A percentile compares a stretch with the other conserved stretches of the same genome.
phyloP scores from a whole-genome alignment of 2,888 invertebrate species.

The Pseudococcus jackbeardsleyi region DNA sequence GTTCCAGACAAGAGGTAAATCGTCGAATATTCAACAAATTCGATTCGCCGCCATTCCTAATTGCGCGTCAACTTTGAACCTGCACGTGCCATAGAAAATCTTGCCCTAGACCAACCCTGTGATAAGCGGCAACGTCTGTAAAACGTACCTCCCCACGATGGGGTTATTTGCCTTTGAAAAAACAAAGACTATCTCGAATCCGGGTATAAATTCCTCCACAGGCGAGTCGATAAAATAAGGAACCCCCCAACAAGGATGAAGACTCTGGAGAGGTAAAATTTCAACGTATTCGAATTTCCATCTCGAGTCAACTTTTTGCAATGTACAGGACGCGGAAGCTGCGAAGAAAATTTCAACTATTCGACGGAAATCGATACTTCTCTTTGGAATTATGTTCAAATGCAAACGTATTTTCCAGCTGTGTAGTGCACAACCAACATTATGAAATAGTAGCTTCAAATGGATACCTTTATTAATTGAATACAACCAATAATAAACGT shows the following conservation, averaged over 20 bases:
- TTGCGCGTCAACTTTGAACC: conserved; percentile 7
- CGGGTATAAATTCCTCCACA: neutral
- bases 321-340: neutral
- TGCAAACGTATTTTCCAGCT: neutral
- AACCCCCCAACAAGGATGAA: neutral
- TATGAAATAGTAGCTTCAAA: no score
- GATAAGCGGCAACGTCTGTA: conserved; percentile 10
- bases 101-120: conserved; percentile 32
- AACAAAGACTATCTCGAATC: neutral
- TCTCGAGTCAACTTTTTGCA: neutral
- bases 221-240: neutral
- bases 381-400: neutral
- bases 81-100: conserved; percentile 16
- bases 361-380: neutral
- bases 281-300: neutral
- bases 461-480: neutral
- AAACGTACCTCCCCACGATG: neutral
- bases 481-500: neutral
- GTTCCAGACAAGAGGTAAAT: neutral
- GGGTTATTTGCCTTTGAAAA: conserved; percentile 17
- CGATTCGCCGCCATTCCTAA: neutral
- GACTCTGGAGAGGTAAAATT: neutral
- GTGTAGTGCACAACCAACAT: conserved; percentile 11
- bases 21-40: neutral
- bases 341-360: neutral